Percentiles rank a stretch among this genome's conserved stretches.
phyloP scores from a whole-genome alignment of 30 jellyfish, hydroid and myxozoan species.

The Cassiopea xamachana region DNA sequence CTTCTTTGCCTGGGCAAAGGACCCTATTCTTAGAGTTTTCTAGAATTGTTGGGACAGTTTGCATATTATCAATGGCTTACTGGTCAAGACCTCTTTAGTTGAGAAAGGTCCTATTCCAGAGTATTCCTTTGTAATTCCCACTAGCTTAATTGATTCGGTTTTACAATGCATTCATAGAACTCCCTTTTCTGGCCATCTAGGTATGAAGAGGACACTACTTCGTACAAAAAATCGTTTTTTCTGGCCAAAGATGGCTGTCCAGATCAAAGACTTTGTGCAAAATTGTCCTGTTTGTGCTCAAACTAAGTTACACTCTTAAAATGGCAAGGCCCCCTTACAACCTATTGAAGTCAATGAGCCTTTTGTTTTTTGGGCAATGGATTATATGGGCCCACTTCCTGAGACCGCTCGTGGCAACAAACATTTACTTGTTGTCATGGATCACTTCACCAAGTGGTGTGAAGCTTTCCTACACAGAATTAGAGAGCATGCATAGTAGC shows the following conservation, averaged over 20 bases:
- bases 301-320: neutral
- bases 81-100: conserved; percentile 18
- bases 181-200: conserved; percentile 23
- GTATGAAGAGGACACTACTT: conserved; percentile 7
- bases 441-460: conserved; percentile 73
- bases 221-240: conserved; percentile 20
- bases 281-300: conserved; percentile 18
- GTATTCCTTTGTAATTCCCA: conserved; percentile 27
- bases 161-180: conserved; percentile 27
- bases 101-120: conserved; percentile 7
- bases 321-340: conserved; percentile 41
- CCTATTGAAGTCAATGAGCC: conserved; percentile 51
- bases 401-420: conserved; percentile 61
- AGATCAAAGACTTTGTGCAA: conserved; percentile 5
- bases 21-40: conserved; percentile 34
- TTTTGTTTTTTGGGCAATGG: conserved; percentile 49
- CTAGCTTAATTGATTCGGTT: conserved; percentile 1
- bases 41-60: conserved; percentile 53
- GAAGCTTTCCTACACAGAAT: conserved; percentile 60
- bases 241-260: conserved; percentile 31
- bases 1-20: conserved; percentile 38
- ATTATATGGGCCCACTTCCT: conserved; percentile 70
- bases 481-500: conserved; percentile 67
- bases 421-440: conserved; percentile 68
- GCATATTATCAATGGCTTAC: conserved; percentile 33